phyloP scores from a whole-genome alignment of 1,140 invertebrate species.

The Diorhabda elongata region DNA sequence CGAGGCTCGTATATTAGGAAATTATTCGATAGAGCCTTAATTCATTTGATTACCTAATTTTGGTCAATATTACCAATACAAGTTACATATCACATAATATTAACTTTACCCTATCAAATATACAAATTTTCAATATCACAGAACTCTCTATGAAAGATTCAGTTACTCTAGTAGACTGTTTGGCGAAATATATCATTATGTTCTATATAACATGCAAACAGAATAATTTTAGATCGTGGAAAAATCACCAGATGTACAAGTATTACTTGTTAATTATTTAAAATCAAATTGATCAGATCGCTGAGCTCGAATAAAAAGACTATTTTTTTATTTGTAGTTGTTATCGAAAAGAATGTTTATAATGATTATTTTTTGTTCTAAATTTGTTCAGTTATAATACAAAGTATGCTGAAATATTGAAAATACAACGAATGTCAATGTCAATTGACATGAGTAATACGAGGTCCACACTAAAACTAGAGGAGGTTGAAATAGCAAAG shows the following conservation, averaged over 20 bases:
- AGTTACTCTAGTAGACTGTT: slow-evolving; percentile 1
- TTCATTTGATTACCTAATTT: too few species aligned
- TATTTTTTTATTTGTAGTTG: not conserved
- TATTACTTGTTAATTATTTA: slow-evolving; percentile 6
- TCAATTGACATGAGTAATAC: too few species aligned
- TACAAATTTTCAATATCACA: slow-evolving; percentile 1
- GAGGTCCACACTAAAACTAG: too few species aligned
- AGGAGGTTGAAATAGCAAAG: too few species aligned
- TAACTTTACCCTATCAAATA: not conserved
- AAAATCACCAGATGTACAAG: slow-evolving; percentile 10
- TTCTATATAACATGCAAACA: slow-evolving; percentile 16
- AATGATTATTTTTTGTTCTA: too few species aligned
- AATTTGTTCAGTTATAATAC: too few species aligned
- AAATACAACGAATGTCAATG: too few species aligned
- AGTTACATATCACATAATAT: not conserved
- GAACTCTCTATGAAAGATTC: not conserved
- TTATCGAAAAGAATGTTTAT: too few species aligned
- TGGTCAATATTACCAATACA: too few species aligned
- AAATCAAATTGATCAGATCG: not conserved
- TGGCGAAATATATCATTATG: slow-evolving; percentile 7
- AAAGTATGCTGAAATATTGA: too few species aligned
- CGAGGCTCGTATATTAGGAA: too few species aligned
- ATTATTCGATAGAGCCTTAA: too few species aligned
- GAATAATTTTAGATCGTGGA: slow-evolving; percentile 14
- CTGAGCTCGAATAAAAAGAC: not conserved